These are phyloP conservation scores for Hylia prasina DNA, from an alignment of 2,113 vertebrate species.

Conservation along the genomic window DNA sequence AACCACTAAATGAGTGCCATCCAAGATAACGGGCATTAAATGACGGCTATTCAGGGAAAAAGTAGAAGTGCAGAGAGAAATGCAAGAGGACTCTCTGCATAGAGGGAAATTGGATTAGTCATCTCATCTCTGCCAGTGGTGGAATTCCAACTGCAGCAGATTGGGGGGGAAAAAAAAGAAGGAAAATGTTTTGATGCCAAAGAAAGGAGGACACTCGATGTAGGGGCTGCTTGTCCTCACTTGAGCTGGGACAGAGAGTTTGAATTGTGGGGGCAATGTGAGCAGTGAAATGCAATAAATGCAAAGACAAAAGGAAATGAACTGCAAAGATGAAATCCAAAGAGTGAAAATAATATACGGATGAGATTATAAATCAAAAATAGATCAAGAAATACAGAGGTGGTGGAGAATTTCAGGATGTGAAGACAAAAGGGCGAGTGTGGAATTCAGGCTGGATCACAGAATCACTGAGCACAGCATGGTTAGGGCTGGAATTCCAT, in stretches of 20 bases:
- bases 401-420: not conserved
- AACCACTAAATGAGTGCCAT: slow-evolving; percentile 47
- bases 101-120: slow-evolving; percentile 28
- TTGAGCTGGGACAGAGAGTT: not conserved
- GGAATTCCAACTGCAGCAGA: not conserved
- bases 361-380: not conserved
- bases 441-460: not conserved
- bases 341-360: not conserved
- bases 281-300: not conserved
- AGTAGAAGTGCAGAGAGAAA: slow-evolving; percentile 5
- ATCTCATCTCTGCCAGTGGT: not conserved
- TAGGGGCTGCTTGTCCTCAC: not conserved
- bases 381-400: rapidly evolving
- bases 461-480: not conserved
- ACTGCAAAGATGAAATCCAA: not conserved
- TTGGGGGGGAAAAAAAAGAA: rapidly evolving
- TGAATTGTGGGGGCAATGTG: not conserved
- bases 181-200: not conserved
- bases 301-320: not conserved
- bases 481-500: not conserved
- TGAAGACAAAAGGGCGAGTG: not conserved
- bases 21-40: slow-evolving; percentile 51
- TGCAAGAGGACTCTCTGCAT: not conserved
- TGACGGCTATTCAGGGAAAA: not conserved
- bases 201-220: not conserved